Evolutionary conservation across 2,113 vertebrate genomes (phyloP).

Genomic region (Bufo gargarizans): DNA sequence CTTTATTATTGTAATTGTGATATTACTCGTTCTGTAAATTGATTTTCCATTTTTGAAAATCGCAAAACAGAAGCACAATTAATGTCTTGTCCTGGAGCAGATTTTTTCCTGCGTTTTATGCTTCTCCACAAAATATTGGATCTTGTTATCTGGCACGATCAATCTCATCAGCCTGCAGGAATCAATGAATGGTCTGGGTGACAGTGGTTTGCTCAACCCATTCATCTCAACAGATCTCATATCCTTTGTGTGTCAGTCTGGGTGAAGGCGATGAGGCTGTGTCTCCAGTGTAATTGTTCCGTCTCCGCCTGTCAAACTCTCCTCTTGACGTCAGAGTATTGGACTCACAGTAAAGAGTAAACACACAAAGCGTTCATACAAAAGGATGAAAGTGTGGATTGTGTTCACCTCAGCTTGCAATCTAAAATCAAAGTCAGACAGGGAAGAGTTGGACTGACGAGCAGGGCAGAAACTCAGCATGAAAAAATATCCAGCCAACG

Average conservation of each 20-base stretch:
- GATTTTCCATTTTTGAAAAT: neutral
- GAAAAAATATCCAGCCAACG: neutral
- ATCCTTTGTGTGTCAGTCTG: conserved; percentile 28
- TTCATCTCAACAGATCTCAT: conserved; percentile 21
- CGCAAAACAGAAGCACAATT: neutral
- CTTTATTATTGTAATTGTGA: neutral
- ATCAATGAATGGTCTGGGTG: conserved; percentile 12
- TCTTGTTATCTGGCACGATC: conserved; percentile 30
- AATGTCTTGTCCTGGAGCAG: neutral
- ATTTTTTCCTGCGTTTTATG: neutral
- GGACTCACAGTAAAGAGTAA: neutral
- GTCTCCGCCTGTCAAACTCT: neutral
- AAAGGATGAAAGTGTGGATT: neutral
- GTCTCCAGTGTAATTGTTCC: neutral
- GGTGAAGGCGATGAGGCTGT: neutral
- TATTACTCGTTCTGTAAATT: neutral
- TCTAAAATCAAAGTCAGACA: neutral
- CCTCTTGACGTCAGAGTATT: neutral
- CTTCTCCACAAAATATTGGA: conserved; percentile 11
- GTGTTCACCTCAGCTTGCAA: neutral
- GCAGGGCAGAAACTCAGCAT: neutral
- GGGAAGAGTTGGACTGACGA: neutral
- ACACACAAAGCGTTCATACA: neutral
- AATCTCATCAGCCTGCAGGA: conserved; percentile 18
- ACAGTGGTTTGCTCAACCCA: conserved; percentile 1